These are phyloP conservation scores for Monochamus alternatus DNA, from an alignment of 2,888 invertebrate species.

Conservation along the genomic window DNA sequence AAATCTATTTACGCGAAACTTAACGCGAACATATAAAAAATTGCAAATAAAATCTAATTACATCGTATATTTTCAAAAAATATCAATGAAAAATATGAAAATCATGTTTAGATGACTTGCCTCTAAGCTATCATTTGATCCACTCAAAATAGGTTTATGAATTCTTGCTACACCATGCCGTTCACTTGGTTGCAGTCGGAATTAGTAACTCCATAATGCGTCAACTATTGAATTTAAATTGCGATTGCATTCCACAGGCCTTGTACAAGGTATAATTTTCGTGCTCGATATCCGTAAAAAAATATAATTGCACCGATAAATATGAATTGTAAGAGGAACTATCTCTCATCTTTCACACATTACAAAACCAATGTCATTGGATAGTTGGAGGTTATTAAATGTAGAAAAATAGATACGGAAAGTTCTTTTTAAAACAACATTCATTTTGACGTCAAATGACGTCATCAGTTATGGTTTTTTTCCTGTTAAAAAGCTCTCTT, in stretches of 20 bases:
- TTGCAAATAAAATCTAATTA: no score
- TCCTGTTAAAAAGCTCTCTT: no score
- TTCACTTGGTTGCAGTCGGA: not conserved
- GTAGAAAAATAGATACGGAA: no score
- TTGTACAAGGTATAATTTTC: not conserved
- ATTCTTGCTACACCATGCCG: not conserved
- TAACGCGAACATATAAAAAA: no score
- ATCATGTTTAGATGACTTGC: no score
- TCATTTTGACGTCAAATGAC: no score
- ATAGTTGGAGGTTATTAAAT: no score
- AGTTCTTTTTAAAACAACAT: no score
- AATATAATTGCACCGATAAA: not conserved
- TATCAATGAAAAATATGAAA: no score
- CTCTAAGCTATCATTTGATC: no score
- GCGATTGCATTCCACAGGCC: not conserved
- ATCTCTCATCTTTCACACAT: constrained; percentile 5
- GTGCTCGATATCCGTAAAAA: not conserved
- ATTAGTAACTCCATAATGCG: not conserved
- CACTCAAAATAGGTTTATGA: not conserved
- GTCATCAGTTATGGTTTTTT: no score
- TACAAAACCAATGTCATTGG: not conserved
- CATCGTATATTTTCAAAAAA: no score
- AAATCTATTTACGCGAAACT: not conserved
- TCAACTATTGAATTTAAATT: not conserved
- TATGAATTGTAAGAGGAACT: constrained; percentile 2